Base-by-base conservation (phyloP, 2,888 invertebrate genomes). In the Hedya salicella region DNA sequence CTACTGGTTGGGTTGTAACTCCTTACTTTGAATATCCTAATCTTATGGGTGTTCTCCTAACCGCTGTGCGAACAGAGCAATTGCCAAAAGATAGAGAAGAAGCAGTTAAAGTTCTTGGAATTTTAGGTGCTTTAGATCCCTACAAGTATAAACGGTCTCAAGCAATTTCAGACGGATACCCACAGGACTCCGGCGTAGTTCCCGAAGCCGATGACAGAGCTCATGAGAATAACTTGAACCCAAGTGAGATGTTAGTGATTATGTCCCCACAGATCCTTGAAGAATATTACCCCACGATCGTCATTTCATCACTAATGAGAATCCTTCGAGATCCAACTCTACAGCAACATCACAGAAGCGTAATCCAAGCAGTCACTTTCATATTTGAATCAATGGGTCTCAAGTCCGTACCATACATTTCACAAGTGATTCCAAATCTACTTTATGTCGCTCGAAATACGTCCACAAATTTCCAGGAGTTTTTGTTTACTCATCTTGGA, bases 251-350 rank as follows among this genome's bases (percentile, higher is more conserved):
- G 96, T 87, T 99, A 52, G 98, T 99, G 0, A 98, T 97, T 79
- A 98, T 98, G 97, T 95, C 96, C 16, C 96, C 96, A 0, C 94
- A 94, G 16, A 94, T 96, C 0, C 90, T 99, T 39, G 99, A 99
- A 76, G 99, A 99, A 85, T 99, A 98, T 87, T 99, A 99, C 88
- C 98, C 99, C 1, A 98, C 99, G 0, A 97, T 99, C 68, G 98
- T 99, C 0, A 98, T 99, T 74, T 97, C 98, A 0, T 98, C 98
- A 0, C 93, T 99, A 6, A 98, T 99, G 97, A 94, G 97, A 70
- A 98, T 99, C 62, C 95, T 99, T 56, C 94, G 97, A 0, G 99
- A 99, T 84, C 98, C 98, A 0, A 97, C 98, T 0, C 89, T 99
- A 6, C 95, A 96, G 36, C 97, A 97, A 76, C 97, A 98, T 81